Evolutionary conservation across 2,888 invertebrate species (phyloP).

Genomic region (Nipponacmea schrenckii): DNA sequence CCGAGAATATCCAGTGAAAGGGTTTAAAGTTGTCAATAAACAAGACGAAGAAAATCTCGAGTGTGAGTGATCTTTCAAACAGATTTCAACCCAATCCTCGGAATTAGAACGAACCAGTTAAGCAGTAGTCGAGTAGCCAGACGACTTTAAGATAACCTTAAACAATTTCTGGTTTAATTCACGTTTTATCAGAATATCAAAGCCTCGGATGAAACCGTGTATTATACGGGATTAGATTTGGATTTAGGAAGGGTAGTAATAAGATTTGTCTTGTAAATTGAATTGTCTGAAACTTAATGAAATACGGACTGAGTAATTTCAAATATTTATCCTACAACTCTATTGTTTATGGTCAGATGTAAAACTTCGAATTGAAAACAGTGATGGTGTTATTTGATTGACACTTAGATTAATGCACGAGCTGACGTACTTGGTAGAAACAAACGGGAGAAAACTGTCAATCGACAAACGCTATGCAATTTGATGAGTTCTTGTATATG

Average conservation of each 20-base stretch:
- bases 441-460: too few species aligned
- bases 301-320: not conserved
- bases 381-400: too few species aligned
- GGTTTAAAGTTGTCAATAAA: not conserved
- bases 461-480: too few species aligned
- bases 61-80: not conserved
- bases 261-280: constrained; percentile 8
- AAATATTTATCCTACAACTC: not conserved
- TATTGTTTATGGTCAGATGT: not conserved
- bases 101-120: not conserved
- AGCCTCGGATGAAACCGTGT: not conserved
- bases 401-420: not conserved
- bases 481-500: too few species aligned
- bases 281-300: not conserved
- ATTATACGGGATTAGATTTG: not conserved
- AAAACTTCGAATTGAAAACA: too few species aligned
- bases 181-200: not conserved
- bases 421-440: not conserved
- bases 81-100: not conserved
- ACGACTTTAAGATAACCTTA: not conserved
- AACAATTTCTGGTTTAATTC: not conserved
- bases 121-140: not conserved
- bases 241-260: not conserved
- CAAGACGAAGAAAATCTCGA: not conserved
- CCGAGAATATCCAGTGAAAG: not conserved